Percentiles rank a stretch among this genome's conserved stretches.
Conservation (phyloP, 2,888 invertebrate genomes). For the Drosophila prolongata region DNA sequence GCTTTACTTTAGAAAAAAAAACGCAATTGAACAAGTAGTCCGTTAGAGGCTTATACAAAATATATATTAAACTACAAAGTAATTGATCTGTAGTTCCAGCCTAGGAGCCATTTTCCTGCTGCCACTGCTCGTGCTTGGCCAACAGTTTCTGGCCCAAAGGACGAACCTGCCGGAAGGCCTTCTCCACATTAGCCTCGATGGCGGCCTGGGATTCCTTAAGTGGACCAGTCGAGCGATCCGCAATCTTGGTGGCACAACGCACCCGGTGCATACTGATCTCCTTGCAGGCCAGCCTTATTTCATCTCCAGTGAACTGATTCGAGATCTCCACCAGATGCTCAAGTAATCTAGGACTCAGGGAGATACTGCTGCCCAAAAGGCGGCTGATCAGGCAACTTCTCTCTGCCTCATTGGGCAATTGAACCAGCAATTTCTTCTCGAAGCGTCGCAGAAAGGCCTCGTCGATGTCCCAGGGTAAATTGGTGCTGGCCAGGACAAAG, state of each 20-base stretch:
- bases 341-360: constrained; percentile 61
- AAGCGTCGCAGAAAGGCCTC: constrained; percentile 93
- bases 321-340: constrained; percentile 86
- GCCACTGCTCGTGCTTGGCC: constrained; percentile 88
- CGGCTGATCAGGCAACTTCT: constrained; percentile 89
- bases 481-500: constrained; percentile 93
- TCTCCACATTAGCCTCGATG: constrained; percentile 54
- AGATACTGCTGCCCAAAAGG: constrained; percentile 84
- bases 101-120: constrained; percentile 86
- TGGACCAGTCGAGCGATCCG: not conserved
- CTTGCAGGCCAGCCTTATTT: constrained; percentile 93
- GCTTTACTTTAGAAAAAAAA: not conserved
- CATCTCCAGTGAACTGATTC: constrained; percentile 94
- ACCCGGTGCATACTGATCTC: constrained; percentile 94
- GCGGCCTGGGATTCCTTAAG: constrained; percentile 43
- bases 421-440: constrained; percentile 93
- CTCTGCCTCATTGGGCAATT: constrained; percentile 89
- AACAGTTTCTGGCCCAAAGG: constrained; percentile 86
- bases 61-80: not conserved
- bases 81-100: not conserved
- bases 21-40: not conserved
- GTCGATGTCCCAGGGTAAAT: constrained; percentile 97
- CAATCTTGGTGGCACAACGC: constrained; percentile 84
- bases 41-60: not conserved
- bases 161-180: constrained; percentile 81